Evolutionary conservation across 2,888 invertebrate genomes (phyloP).

Genomic region (Zele albiditarsus): DNA sequence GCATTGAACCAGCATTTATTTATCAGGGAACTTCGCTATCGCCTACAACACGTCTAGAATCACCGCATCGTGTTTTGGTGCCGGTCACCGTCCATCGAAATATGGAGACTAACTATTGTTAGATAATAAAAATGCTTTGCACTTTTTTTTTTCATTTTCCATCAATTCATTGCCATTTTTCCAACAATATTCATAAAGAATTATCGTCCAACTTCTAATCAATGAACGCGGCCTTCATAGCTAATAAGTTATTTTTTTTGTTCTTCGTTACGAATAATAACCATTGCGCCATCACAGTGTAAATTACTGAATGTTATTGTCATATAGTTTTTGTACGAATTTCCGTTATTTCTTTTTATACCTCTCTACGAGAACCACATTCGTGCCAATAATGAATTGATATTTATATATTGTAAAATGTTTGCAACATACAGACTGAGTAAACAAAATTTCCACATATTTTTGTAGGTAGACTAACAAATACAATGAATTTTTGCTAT

Average conservation of each 20-base stretch:
- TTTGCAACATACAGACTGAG: slow-evolving; percentile 30
- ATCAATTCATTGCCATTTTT: slow-evolving; percentile 4
- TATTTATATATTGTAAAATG: slow-evolving; percentile 33
- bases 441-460: slow-evolving; percentile 34
- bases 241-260: not conserved
- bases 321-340: slow-evolving; percentile 23
- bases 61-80: slow-evolving; percentile 81
- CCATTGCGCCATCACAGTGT: not conserved
- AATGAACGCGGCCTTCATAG: not conserved
- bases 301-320: not conserved
- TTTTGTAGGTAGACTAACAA: slow-evolving; percentile 35
- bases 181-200: not conserved
- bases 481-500: slow-evolving; percentile 28
- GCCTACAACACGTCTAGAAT: slow-evolving; percentile 75
- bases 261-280: not conserved
- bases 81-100: slow-evolving; percentile 92
- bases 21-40: slow-evolving; percentile 71
- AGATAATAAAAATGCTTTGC: slow-evolving; percentile 37
- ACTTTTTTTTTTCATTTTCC: not conserved
- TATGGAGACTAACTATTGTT: slow-evolving; percentile 84
- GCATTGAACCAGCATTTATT: slow-evolving; percentile 55
- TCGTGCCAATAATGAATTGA: slow-evolving; percentile 41
- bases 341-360: slow-evolving; percentile 17
- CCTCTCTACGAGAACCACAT: slow-evolving; percentile 18
- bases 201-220: not conserved